Evolutionary conservation across 1,140 invertebrate genomes (phyloP), one percentile per base, ranked within the genome.

Genomic region (Drusus annulatus): DNA sequence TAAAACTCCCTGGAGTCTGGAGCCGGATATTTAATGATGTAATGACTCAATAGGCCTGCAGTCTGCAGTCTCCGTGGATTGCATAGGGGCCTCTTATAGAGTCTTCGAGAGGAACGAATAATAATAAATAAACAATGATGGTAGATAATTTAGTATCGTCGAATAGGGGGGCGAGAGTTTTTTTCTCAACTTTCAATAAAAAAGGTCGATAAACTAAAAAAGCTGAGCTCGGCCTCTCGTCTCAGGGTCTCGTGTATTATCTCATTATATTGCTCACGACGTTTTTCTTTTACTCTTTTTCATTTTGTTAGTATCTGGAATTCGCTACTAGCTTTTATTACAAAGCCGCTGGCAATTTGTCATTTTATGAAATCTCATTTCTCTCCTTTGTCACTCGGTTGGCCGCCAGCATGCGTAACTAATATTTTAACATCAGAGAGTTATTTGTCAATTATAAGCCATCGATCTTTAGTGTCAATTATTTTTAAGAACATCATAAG

Each of bases 1-100:
- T 65, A 28, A 17, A 28, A 65, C 21, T 65, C 28, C 62, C 10
- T 65, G 62, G 28, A 25, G n/a, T 50, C 31, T 13, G n/a, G 36
- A 17, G 17, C 16, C 28, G 65, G 65, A 69, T 45, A 69, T 69
- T 69, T 69, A 65, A 65, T 65, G 62, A 71, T 45, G 31, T 74
- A 75, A 75, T 75, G 71, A 75, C 71, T 75, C 71, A 75, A 75
- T 75, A 58, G 71, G 71, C 52, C 71, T 65, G 10, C 23, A 50
- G 68, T 21, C 31, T 36, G 15, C 17, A 28, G 8, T 28, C 50
- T 52, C n/a, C 36, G 31, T n/a, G 65, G 50, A 74, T 45, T 50
- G n/a, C 21, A 75, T 75, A 75, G 71, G 71, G 71, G 71, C 25
- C 71, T 28, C 54, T 75, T 75, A 21, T 75, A n/a, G 23, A 50